These are phyloP conservation scores for Microcebus ravelobensis DNA, from an alignment of 2,113 vertebrate species.

Conservation along the genomic window DNA sequence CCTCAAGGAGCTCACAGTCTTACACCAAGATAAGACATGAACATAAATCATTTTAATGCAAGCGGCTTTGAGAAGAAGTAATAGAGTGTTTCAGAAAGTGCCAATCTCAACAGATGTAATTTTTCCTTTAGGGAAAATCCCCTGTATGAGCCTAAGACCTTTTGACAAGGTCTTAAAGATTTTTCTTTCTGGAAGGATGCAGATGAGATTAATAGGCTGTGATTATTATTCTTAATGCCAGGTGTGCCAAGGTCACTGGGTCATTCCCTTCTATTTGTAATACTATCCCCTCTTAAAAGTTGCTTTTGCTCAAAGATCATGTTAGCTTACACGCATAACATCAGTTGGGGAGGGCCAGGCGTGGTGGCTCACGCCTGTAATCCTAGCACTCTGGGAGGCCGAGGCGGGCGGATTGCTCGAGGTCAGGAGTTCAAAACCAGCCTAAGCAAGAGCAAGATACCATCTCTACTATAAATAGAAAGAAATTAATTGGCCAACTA, in stretches of 20 bases:
- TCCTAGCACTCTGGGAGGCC: no score
- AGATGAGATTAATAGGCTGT: not conserved
- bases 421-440: no score
- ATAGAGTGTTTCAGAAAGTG: not conserved
- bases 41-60: not conserved
- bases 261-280: not conserved
- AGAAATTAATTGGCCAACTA: no score
- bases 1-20: slow-evolving; percentile 20
- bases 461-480: no score
- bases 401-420: no score
- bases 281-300: not conserved
- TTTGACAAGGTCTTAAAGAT: not conserved
- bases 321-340: not conserved
- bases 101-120: not conserved
- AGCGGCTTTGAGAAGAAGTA: not conserved
- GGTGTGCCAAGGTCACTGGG: not conserved
- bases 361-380: no score
- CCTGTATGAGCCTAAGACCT: not conserved
- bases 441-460: no score
- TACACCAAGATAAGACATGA: not conserved
- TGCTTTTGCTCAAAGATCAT: slow-evolving; percentile 26
- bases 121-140: not conserved
- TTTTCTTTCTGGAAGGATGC: slow-evolving; percentile 21
- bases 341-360: not conserved
- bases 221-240: not conserved